Conservation (phyloP, 2,888 invertebrate species). For the Minunthozetes semirufus region DNA sequence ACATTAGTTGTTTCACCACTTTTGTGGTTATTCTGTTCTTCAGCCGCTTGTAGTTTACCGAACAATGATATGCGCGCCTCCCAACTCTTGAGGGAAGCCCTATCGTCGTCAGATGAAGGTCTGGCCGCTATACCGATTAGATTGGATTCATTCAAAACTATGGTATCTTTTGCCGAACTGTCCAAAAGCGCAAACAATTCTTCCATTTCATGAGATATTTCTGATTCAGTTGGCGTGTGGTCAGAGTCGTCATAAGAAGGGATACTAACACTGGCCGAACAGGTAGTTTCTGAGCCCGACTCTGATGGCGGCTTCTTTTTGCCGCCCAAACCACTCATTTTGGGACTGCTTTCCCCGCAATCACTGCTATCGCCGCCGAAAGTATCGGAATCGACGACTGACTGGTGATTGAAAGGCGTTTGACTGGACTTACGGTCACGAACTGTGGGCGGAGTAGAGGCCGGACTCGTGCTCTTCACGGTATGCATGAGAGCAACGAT, state of each 20-base stretch:
- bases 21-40: neutral
- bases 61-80: slow-evolving; percentile 26
- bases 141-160: slow-evolving; percentile 4
- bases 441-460: neutral
- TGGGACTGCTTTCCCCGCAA: slow-evolving; percentile 39
- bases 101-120: slow-evolving; percentile 14
- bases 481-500: slow-evolving; percentile 43
- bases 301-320: slow-evolving; percentile 40
- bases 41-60: slow-evolving; percentile 9
- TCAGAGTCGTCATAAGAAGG: slow-evolving; percentile 43
- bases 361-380: slow-evolving; percentile 35
- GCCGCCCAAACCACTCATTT: slow-evolving; percentile 34
- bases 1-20: too few relatives aligned
- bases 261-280: slow-evolving; percentile 42
- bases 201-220: slow-evolving; percentile 43
- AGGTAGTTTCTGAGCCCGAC: slow-evolving; percentile 39
- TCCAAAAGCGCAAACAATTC: slow-evolving; percentile 39
- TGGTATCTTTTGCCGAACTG: neutral
- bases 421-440: neutral
- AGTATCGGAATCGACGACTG: neutral
- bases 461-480: slow-evolving; percentile 28
- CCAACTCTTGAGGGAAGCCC: slow-evolving; percentile 22
- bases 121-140: neutral
- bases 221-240: slow-evolving; percentile 41
- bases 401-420: slow-evolving; percentile 14